Conservation (phyloP, 2,113 vertebrate species). For the Paradoxurus hermaphroditus region DNA sequence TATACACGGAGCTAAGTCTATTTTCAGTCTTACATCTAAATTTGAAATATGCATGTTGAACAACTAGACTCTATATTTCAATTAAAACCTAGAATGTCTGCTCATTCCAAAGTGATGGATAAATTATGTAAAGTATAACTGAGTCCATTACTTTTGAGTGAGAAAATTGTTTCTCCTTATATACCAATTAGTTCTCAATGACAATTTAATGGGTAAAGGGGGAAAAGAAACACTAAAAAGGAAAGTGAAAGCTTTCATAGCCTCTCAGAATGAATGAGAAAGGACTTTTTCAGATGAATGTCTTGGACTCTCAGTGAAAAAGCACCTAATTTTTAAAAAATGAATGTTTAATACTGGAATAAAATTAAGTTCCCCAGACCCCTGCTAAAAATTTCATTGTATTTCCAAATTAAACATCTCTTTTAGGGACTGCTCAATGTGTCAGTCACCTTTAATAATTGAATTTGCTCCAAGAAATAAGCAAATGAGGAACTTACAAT, state of each 20-base stretch:
- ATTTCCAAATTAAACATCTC: conserved; percentile 44
- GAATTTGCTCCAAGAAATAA: conserved; percentile 38
- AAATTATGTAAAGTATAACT: background rate
- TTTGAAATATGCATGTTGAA: background rate
- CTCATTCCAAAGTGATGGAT: background rate
- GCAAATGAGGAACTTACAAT: background rate
- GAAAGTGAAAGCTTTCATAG: background rate
- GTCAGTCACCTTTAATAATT: background rate
- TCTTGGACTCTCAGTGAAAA: conserved; percentile 29
- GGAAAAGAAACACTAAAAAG: background rate
- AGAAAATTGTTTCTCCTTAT: conserved; percentile 30
- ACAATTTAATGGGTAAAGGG: conserved; percentile 11
- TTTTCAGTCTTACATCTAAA: background rate
- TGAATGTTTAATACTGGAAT: conserved; percentile 17
- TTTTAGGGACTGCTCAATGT: background rate
- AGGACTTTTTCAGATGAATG: background rate
- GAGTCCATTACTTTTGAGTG: background rate
- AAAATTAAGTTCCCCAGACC: conserved; percentile 7
- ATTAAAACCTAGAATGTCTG: conserved; percentile 1
- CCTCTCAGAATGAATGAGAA: background rate
- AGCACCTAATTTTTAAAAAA: background rate
- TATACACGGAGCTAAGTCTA: background rate
- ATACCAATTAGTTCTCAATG: conserved; percentile 36
- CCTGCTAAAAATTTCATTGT: conserved; percentile 17
- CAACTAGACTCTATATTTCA: background rate